Percentiles rank a stretch among this genome's conserved stretches.
Evolutionary conservation across 2,797 vertebrate species (phyloP).

Genomic region (Epinephelus awoara): DNA sequence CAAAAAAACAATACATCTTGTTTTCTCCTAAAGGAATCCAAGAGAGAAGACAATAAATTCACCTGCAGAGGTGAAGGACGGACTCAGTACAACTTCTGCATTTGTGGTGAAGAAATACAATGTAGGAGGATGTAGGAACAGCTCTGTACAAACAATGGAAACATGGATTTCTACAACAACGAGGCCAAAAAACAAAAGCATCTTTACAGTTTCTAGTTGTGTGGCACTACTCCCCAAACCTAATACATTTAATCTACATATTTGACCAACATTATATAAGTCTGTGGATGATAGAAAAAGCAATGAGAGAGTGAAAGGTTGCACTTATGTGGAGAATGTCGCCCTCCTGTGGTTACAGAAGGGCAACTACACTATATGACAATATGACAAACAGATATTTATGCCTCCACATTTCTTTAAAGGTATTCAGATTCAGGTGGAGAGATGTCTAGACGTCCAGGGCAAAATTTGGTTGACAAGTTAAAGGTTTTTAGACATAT

Average conservation of each 20-base stretch:
- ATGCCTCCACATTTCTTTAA: neutral
- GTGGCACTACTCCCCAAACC: constrained; percentile 46
- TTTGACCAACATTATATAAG: neutral
- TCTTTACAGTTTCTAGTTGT: constrained; percentile 21
- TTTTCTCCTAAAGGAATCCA: constrained; percentile 22
- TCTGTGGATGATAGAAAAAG: neutral
- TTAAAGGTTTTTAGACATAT: too few species aligned
- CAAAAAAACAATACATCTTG: neutral
- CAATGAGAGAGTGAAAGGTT: neutral
- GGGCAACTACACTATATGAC: neutral
- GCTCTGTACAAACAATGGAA: constrained; percentile 21
- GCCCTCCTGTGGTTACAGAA: constrained; percentile 42
- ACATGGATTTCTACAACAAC: neutral
- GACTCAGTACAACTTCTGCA: constrained; percentile 26
- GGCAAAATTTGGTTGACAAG: neutral
- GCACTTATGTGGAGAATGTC: constrained; percentile 16
- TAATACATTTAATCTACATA: neutral
- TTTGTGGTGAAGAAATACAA: constrained; percentile 7
- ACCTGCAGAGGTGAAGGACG: constrained; percentile 22
- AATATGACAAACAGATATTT: neutral
- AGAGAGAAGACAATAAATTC: neutral
- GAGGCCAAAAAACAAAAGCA: neutral
- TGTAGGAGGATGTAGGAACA: neutral
- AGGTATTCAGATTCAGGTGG: too few species aligned
- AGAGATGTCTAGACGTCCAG: neutral